Conservation (phyloP, 2,888 invertebrate species). For the Hydropsyche betteni region DNA sequence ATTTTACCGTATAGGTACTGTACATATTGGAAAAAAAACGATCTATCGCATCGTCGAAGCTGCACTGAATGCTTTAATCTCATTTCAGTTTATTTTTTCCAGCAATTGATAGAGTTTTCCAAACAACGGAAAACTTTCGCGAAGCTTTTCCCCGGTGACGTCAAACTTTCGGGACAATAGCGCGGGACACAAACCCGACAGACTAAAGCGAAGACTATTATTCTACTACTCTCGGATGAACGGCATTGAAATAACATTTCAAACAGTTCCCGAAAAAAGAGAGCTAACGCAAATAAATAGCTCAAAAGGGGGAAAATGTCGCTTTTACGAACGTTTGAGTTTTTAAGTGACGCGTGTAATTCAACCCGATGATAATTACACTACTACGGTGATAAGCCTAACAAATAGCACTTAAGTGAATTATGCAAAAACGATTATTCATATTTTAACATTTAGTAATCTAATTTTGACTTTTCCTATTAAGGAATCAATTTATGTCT, state of each 20-base stretch:
- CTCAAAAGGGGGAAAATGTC: conserved; percentile 11
- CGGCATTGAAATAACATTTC: conserved; percentile 38
- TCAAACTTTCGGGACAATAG: conserved; percentile 46
- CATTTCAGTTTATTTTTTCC: conserved; percentile 28
- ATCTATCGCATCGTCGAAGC: neutral
- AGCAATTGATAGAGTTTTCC: conserved; percentile 47
- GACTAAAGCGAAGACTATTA: conserved; percentile 19
- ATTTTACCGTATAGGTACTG: neutral
- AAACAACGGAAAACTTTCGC: conserved; percentile 46
- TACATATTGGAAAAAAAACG: neutral
- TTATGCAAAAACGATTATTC: too few relatives aligned
- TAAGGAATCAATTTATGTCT: too few relatives aligned
- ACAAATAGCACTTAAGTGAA: neutral
- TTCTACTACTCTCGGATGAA: conserved; percentile 34
- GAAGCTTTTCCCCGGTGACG: conserved; percentile 43
- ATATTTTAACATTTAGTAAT: too few relatives aligned
- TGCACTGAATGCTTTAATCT: neutral
- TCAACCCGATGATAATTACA: conserved; percentile 21
- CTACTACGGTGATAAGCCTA: neutral
- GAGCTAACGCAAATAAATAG: conserved; percentile 28
- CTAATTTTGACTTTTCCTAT: too few relatives aligned
- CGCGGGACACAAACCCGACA: conserved; percentile 32
- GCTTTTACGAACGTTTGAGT: conserved; percentile 22
- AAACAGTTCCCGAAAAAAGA: conserved; percentile 16
- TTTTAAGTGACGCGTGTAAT: conserved; percentile 26